A percentile compares a stretch with the other conserved stretches of the same genome.
Evolutionary conservation across 35 echinoderm and acorn worm genomes (phyloP).

Genomic region (Apostichopus californicus): DNA sequence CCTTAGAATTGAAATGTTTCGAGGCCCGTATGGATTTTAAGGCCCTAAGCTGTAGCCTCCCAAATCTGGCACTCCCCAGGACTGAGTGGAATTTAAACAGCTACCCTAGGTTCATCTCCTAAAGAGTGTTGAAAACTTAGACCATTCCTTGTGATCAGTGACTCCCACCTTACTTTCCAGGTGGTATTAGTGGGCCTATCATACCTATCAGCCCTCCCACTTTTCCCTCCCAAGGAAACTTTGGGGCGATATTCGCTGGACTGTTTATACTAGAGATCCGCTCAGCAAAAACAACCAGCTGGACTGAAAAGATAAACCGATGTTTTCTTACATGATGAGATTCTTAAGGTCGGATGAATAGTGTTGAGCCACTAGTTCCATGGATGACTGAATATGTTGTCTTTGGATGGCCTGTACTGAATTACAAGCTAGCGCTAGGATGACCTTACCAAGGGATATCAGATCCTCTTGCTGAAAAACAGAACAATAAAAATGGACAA

Average conservation of each 20-base stretch:
- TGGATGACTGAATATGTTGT: slow-evolving; percentile 75
- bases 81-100: too few species aligned
- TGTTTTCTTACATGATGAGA: slow-evolving; percentile 87
- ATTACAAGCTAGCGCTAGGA: slow-evolving; percentile 88
- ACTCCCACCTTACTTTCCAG: too few species aligned
- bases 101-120: too few species aligned
- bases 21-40: too few species aligned
- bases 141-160: too few species aligned
- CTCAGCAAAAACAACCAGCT: background rate
- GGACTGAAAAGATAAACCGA: background rate
- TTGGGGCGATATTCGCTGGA: background rate
- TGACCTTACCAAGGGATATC: slow-evolving; percentile 90
- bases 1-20: too few species aligned
- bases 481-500: background rate
- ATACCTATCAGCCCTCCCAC: too few species aligned
- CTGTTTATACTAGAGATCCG: background rate
- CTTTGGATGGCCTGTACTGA: slow-evolving; percentile 94
- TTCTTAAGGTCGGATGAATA: slow-evolving; percentile 97
- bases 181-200: too few species aligned
- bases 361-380: slow-evolving; percentile 89
- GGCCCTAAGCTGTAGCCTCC: too few species aligned
- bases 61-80: too few species aligned
- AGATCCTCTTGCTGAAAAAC: slow-evolving; percentile 95
- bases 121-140: too few species aligned
- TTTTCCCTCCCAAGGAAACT: background rate